Base-by-base conservation (phyloP, 35 echinoderm and acorn worm species). In the Eucidaris tribuloides region DNA sequence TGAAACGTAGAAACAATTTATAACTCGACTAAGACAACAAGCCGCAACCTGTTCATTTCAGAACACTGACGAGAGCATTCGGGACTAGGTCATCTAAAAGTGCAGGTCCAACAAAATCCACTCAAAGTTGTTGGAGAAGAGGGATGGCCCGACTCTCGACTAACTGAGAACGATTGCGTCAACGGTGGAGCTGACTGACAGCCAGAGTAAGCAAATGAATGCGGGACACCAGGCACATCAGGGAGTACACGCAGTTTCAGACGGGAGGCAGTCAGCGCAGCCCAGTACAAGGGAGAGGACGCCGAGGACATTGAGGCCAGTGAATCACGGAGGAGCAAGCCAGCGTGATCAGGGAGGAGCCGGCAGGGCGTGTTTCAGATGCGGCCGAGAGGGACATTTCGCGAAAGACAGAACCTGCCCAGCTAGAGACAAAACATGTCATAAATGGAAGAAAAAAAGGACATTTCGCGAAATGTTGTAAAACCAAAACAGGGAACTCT, bases 381-480 rank as follows among this genome's bases (percentile, higher is more conserved):
- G 91, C 45, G 70, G 80, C 40, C 28, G 57, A 82, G 56, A 58
- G 17, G 91, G 85, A 74, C 91, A 89, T 58, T 93, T 83, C 35
- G 85, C 79, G 0, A 92, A 82, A 38, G 84, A 92, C 43, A 20
- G 24, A 25, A n/a, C 55, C 37, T 87, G 90, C 33, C 90, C 90
- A 82, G 84, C 84, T 24, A 65, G 43, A 42, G 61, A 62, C 42
- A 79, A 83, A 43, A 83, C 72, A 20, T 93, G 85, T 58, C 31
- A 66, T 23, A 88, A 83, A 45, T 93, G 91, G 77, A 60, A 76
- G 9, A 48, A 36, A 3, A n/a, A 3, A 3, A 7, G 80, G 85
- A 79, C 68, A 93, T 58, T 93, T 89, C 65, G 68, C 79, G 32
- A 42, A 39, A 2, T 84, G 70, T 44, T 93, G 91, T 46, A 93